A percentile compares a stretch with the other conserved stretches of the same genome.
phyloP scores from a whole-genome alignment of 2,113 vertebrate genomes.

The Noturus placidus region DNA sequence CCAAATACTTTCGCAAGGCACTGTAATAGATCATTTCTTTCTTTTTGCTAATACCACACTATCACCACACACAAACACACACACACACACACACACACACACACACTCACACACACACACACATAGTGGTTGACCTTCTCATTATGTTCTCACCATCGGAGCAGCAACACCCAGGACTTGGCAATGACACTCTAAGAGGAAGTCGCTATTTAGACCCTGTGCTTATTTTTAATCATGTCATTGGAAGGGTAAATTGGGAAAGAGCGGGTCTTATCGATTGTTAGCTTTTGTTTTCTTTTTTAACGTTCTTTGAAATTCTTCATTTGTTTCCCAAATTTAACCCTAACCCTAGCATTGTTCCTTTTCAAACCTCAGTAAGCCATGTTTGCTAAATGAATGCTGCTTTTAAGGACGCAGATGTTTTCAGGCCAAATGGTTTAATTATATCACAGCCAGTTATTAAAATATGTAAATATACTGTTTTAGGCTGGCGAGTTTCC shows the following conservation, averaged over 20 bases:
- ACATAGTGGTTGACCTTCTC: background rate
- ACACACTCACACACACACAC: slow-evolving; percentile 10
- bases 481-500: background rate
- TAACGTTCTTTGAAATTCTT: background rate
- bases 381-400: background rate
- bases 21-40: background rate
- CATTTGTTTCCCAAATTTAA: background rate
- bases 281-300: background rate
- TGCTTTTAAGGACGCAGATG: background rate
- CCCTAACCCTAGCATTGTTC: background rate
- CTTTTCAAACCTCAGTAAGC: background rate
- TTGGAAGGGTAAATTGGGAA: background rate
- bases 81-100: background rate
- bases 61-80: background rate
- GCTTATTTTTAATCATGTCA: slow-evolving; percentile 7
- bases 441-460: background rate
- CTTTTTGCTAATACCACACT: background rate
- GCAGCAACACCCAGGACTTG: background rate
- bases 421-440: background rate
- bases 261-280: background rate
- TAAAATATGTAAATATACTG: background rate
- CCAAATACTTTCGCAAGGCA: no score
- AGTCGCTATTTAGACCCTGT: background rate
- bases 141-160: background rate
- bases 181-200: background rate